Conservation (phyloP, 2,888 invertebrate genomes). For the Steromphala cineraria region DNA sequence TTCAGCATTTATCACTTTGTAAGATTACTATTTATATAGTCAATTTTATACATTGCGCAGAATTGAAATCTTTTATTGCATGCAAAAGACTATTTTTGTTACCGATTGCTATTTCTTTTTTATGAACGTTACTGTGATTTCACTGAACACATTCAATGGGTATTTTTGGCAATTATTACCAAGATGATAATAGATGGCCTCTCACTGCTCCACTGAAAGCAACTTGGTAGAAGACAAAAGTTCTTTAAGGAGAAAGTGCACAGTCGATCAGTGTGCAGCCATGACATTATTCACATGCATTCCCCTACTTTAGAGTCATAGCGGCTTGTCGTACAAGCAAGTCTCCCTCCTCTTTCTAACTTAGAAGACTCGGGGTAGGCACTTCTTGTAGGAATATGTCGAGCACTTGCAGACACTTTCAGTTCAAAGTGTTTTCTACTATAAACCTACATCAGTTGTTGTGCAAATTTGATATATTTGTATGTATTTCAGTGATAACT, state of each 20-base stretch:
- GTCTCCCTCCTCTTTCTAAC: too few species aligned
- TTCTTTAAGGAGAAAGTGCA: conserved; percentile 1
- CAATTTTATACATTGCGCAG: conserved; percentile 53
- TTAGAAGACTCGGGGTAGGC: too few species aligned
- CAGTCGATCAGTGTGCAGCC: not conserved
- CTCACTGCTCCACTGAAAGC: not conserved
- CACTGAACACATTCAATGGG: conserved; percentile 45
- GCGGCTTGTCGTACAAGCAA: not conserved
- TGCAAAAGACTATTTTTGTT: conserved; percentile 54
- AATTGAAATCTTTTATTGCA: conserved; percentile 52
- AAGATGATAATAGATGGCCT: conserved; percentile 22
- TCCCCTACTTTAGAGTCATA: conserved; percentile 20
- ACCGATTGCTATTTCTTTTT: conserved; percentile 44
- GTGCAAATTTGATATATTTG: not conserved
- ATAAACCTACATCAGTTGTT: not conserved
- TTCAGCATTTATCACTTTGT: conserved; percentile 52
- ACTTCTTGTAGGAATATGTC: too few species aligned
- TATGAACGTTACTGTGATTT: conserved; percentile 57
- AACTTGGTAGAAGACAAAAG: not conserved
- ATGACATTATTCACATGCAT: conserved; percentile 22
- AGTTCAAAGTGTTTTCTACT: not conserved
- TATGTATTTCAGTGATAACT: not conserved
- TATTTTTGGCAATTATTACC: conserved; percentile 29
- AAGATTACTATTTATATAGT: conserved; percentile 47
- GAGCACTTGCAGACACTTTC: not conserved